Conservation (phyloP, 1,140 invertebrate species). For the Polypedilum pembai region DNA sequence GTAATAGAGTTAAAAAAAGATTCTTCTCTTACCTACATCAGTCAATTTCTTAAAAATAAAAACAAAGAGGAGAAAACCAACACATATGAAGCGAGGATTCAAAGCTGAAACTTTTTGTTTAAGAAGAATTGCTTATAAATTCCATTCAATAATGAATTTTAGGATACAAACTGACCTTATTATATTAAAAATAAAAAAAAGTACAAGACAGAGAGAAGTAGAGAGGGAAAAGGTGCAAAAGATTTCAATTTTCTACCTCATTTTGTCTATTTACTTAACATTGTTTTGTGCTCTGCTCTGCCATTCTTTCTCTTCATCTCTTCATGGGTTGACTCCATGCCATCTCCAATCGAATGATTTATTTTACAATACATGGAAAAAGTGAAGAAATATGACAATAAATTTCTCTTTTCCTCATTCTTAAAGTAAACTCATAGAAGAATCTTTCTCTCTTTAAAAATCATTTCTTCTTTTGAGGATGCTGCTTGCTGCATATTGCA, state of each 20-base stretch:
- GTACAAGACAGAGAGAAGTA: neutral
- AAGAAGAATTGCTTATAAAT: neutral
- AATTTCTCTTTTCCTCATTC: constrained; percentile 8
- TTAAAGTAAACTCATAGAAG: neutral
- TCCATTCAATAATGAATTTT: neutral
- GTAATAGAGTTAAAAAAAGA: neutral
- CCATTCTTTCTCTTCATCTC: neutral
- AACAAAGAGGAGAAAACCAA: no score
- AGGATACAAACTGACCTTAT: constrained; percentile 21
- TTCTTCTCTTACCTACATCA: constrained; percentile 12
- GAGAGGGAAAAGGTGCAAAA: constrained; percentile 20
- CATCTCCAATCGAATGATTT: constrained; percentile 4
- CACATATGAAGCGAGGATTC: no score
- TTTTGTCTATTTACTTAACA: constrained; percentile 1
- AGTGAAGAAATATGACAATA: constrained; percentile 23
- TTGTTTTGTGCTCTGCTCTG: neutral
- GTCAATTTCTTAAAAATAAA: neutral
- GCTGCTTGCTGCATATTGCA: neutral
- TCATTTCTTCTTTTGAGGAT: neutral
- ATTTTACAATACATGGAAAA: neutral
- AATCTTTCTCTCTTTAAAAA: neutral
- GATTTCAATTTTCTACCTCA: constrained; percentile 25
- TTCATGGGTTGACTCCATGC: constrained; percentile 1
- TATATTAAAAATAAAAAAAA: neutral
- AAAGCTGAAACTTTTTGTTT: neutral